Evolutionary conservation across 1,140 invertebrate species (phyloP).

Genomic region (Conus ventricosus): DNA sequence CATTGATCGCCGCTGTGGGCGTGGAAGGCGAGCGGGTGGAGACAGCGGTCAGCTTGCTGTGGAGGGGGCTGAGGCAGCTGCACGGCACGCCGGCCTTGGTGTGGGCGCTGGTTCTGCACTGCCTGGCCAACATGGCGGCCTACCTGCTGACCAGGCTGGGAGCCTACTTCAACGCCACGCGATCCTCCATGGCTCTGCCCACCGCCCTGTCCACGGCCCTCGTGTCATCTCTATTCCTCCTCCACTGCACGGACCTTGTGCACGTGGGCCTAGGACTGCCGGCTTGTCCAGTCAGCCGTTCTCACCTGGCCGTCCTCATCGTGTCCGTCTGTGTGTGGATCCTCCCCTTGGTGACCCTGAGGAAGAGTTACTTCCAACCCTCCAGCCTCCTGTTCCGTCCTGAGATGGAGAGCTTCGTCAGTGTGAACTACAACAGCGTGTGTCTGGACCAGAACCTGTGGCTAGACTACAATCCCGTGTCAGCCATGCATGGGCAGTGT

Average conservation of each 20-base stretch:
- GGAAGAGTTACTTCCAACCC: slow-evolving; percentile 30
- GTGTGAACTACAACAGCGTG: slow-evolving; percentile 39
- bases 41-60: slow-evolving; percentile 22
- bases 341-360: slow-evolving; percentile 34
- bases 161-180: slow-evolving; percentile 38
- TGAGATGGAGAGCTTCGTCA: slow-evolving; percentile 39
- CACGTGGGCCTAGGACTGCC: background rate
- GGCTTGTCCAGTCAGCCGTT: background rate
- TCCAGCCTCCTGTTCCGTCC: slow-evolving; percentile 43
- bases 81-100: background rate
- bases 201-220: slow-evolving; percentile 33
- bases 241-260: slow-evolving; percentile 26
- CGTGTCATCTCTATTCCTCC: slow-evolving; percentile 16
- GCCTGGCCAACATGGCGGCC: background rate
- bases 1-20: slow-evolving; percentile 30
- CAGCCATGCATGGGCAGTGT: background rate
- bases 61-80: slow-evolving; percentile 14
- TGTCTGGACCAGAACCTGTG: slow-evolving; percentile 48
- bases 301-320: slow-evolving; percentile 31
- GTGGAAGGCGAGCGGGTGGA: background rate
- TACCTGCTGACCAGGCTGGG: slow-evolving; percentile 33
- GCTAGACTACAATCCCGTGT: slow-evolving; percentile 44
- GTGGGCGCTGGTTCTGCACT: slow-evolving; percentile 5
- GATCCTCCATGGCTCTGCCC: slow-evolving; percentile 35
- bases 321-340: slow-evolving; percentile 28